phyloP scores from a whole-genome alignment of 2,797 vertebrate species.

The Eleutherodactylus coqui region DNA sequence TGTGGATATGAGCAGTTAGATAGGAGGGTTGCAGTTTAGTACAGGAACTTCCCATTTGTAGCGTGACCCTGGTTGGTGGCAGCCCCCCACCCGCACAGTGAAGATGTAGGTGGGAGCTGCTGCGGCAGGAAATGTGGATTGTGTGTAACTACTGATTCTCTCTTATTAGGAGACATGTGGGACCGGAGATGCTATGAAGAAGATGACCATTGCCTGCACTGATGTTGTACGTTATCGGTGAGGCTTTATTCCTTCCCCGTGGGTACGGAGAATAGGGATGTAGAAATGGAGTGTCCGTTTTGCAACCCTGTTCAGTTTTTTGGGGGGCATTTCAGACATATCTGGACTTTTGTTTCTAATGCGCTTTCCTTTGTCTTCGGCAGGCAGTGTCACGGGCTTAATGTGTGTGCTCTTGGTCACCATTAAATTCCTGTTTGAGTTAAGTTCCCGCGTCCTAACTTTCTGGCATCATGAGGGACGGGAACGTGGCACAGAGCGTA shows the following conservation, averaged over 20 bases:
- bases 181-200: neutral
- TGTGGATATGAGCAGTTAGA: too few species aligned
- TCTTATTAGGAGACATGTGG: neutral
- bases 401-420: constrained; percentile 98
- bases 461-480: constrained; percentile 98
- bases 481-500: constrained; percentile 92
- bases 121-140: too few species aligned
- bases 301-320: neutral
- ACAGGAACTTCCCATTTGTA: too few species aligned
- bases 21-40: too few species aligned
- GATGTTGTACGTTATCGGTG: constrained; percentile 99
- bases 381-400: constrained; percentile 98
- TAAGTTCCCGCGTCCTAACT: constrained; percentile 96
- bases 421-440: constrained; percentile 99
- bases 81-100: too few species aligned
- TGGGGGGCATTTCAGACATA: neutral
- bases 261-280: too few species aligned
- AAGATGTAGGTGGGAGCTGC: too few species aligned
- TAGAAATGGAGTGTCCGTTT: too few species aligned
- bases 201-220: constrained; percentile 77
- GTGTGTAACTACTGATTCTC: neutral
- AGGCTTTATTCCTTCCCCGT: neutral
- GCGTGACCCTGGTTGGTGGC: too few species aligned
- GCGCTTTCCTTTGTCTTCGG: neutral
- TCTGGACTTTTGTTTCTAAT: too few species aligned